Percentiles rank a stretch among this genome's conserved stretches.
Evolutionary conservation across 64 coral and sea anemone species (phyloP).

Genomic region (Montipora capricornis): DNA sequence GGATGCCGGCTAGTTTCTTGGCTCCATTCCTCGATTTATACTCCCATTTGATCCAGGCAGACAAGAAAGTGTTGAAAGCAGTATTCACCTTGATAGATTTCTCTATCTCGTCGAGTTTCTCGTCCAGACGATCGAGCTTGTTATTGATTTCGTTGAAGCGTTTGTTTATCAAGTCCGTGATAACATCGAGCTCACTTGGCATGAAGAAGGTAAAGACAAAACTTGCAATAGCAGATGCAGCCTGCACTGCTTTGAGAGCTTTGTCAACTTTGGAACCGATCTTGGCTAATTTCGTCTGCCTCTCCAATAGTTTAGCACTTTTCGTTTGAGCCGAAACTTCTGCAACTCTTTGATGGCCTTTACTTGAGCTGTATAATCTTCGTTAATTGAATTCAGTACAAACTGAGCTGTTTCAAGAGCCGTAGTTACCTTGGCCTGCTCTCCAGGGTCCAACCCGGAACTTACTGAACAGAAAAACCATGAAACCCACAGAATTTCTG

Average conservation of each 20-base stretch:
- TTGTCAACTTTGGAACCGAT: constrained; percentile 28
- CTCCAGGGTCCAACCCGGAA: too few relatives aligned
- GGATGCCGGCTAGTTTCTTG: constrained; percentile 4
- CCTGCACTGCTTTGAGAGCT: constrained; percentile 12
- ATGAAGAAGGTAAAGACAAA: constrained; percentile 28
- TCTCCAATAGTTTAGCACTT: not conserved
- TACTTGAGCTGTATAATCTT: not conserved
- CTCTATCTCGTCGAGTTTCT: constrained; percentile 32
- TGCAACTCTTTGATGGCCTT: not conserved
- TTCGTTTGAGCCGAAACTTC: not conserved
- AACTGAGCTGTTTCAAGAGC: constrained; percentile 13
- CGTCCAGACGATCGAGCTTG: constrained; percentile 3
- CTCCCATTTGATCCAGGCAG: constrained; percentile 21
- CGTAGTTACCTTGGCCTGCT: too few relatives aligned
- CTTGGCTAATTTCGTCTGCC: not conserved
- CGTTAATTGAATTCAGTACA: not conserved
- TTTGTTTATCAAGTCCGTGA: constrained; percentile 9
- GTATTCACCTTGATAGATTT: constrained; percentile 22
- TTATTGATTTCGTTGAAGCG: constrained; percentile 3
- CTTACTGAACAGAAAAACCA: too few relatives aligned
- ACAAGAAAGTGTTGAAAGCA: constrained; percentile 19
- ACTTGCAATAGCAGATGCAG: constrained; percentile 17
- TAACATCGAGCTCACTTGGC: constrained; percentile 25
- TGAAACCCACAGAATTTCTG: too few relatives aligned
- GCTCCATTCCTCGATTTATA: constrained; percentile 3